phyloP scores from a whole-genome alignment of 2,888 invertebrate genomes.

The Pseudanteris insignis region DNA sequence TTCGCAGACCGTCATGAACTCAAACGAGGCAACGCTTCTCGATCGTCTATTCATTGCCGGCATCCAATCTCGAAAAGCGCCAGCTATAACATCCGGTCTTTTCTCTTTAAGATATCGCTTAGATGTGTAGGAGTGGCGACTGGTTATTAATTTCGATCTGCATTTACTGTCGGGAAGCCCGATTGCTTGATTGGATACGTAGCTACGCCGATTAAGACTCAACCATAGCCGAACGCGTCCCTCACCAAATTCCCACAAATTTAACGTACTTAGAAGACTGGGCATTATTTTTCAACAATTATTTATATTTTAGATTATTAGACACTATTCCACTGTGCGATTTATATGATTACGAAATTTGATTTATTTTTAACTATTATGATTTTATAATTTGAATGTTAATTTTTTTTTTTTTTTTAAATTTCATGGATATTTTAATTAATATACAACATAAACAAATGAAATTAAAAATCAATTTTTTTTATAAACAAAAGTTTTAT shows the following conservation, averaged over 20 bases:
- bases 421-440: no score
- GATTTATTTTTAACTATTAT: no score
- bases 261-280: neutral
- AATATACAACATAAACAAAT: no score
- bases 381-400: no score
- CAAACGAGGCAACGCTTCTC: conserved; percentile 47
- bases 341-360: no score
- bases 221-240: conserved; percentile 2
- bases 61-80: conserved; percentile 58
- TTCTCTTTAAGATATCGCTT: conserved; percentile 60
- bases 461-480: no score
- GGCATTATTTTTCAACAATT: no score
- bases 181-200: conserved; percentile 34
- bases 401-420: no score
- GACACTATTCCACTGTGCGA: no score
- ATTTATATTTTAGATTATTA: no score
- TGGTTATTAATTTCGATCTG: conserved; percentile 48
- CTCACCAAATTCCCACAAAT: no score
- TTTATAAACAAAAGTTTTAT: no score
- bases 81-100: conserved; percentile 41
- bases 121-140: conserved; percentile 59
- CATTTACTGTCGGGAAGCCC: conserved; percentile 27
- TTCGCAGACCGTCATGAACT: conserved; percentile 52
- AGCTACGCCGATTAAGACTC: conserved; percentile 34
- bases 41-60: conserved; percentile 65